These are phyloP conservation scores for Rhabdornis inornatus DNA, from an alignment of 2,113 vertebrate species.

Conservation along the genomic window DNA sequence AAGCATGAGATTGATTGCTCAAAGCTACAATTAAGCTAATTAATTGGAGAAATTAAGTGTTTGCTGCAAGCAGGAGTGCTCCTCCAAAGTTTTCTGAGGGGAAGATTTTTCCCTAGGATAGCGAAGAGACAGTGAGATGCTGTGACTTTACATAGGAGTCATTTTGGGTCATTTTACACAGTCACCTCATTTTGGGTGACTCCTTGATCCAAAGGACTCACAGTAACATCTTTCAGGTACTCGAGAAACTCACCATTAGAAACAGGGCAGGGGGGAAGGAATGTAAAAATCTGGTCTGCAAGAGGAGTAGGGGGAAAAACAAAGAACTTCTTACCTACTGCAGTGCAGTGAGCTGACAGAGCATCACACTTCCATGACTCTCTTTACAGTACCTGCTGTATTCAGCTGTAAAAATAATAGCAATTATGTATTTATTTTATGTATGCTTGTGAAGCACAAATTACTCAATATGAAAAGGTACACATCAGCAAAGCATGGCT, in stretches of 20 bases:
- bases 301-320: neutral
- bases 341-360: neutral
- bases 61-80: neutral
- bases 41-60: neutral
- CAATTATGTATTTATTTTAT: neutral
- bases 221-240: neutral
- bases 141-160: neutral
- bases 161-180: too few relatives aligned
- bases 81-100: neutral
- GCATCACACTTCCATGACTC: rapidly evolving
- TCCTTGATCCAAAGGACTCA: neutral
- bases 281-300: neutral
- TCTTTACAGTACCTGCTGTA: rapidly evolving
- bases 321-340: neutral
- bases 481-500: neutral
- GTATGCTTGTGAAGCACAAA: neutral
- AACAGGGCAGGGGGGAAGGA: neutral
- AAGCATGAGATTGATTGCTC: neutral
- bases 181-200: neutral
- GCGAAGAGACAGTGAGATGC: neutral
- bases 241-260: rapidly evolving
- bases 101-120: neutral
- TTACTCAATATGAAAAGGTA: neutral
- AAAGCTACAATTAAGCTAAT: neutral
- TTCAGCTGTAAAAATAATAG: neutral